These are phyloP conservation scores for Onthophagus sagittarius DNA, from an alignment of 2,888 invertebrate genomes.

Conservation along the genomic window DNA sequence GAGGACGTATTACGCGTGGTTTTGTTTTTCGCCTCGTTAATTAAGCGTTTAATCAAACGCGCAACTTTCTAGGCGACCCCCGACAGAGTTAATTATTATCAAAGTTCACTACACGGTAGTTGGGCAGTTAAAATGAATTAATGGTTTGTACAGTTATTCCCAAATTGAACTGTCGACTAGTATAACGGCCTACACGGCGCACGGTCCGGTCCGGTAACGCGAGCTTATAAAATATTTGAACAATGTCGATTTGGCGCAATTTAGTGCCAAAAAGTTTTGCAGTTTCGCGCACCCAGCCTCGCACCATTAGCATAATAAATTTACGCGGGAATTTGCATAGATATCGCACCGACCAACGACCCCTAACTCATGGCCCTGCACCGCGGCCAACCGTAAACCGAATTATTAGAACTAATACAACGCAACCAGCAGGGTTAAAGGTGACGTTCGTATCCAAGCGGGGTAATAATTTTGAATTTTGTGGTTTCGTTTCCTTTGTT, in stretches of 20 bases:
- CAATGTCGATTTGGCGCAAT: constrained; percentile 13
- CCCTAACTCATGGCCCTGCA: background rate
- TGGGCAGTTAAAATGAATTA: constrained; percentile 5
- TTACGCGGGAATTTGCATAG: constrained; percentile 8
- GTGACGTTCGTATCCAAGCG: background rate
- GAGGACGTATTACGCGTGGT: background rate
- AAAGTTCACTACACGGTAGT: background rate
- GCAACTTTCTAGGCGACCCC: background rate
- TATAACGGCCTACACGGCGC: background rate
- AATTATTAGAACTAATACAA: background rate
- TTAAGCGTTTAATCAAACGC: background rate
- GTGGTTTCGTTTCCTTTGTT: background rate
- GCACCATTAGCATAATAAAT: constrained; percentile 12
- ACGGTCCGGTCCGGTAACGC: background rate
- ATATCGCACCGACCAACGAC: background rate
- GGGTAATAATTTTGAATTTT: background rate
- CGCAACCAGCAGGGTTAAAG: background rate
- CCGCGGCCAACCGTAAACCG: background rate
- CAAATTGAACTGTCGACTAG: constrained; percentile 9
- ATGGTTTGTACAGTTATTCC: constrained; percentile 3
- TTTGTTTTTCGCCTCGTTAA: background rate
- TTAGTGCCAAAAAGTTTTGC: constrained; percentile 6
- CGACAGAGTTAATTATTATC: background rate
- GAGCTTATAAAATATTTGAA: constrained; percentile 14
- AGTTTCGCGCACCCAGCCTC: constrained; percentile 9